Percentiles rank a stretch among this genome's conserved stretches.
Conservation (phyloP, 2,797 vertebrate genomes). For the Setipinna tenuifilis region DNA sequence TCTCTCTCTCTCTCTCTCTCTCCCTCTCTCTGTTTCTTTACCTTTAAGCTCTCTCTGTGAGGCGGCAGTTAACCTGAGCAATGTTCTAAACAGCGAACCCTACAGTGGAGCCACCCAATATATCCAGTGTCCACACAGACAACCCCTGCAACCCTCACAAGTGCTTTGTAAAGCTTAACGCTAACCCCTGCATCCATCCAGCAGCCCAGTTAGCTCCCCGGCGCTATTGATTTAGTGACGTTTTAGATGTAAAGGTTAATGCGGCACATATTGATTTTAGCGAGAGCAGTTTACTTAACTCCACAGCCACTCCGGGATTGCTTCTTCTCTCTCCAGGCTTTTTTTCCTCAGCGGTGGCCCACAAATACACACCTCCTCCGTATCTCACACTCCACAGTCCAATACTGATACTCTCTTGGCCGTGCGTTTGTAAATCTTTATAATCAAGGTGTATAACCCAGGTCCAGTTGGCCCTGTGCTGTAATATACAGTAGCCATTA, state of each 20-base stretch:
- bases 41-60: background rate
- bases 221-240: constrained; percentile 68
- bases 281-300: constrained; percentile 74
- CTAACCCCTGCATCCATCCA: background rate
- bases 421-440: no score
- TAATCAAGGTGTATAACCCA: no score
- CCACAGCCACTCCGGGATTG: constrained; percentile 44
- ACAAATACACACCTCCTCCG: no score
- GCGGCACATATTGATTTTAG: constrained; percentile 74
- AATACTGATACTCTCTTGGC: no score
- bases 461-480: no score
- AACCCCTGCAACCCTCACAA: background rate
- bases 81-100: background rate
- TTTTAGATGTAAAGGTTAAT: constrained; percentile 78
- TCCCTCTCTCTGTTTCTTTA: background rate
- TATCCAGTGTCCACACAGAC: background rate
- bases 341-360: no score
- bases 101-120: background rate
- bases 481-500: no score
- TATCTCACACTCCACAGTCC: no score
- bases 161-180: background rate
- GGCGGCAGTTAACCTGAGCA: background rate
- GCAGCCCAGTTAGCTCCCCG: constrained; percentile 51
- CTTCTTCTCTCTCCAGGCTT: constrained; percentile 37
- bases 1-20: no score